Evolutionary conservation across 2,888 invertebrate genomes (phyloP).

Genomic region (Sycophila texana): DNA sequence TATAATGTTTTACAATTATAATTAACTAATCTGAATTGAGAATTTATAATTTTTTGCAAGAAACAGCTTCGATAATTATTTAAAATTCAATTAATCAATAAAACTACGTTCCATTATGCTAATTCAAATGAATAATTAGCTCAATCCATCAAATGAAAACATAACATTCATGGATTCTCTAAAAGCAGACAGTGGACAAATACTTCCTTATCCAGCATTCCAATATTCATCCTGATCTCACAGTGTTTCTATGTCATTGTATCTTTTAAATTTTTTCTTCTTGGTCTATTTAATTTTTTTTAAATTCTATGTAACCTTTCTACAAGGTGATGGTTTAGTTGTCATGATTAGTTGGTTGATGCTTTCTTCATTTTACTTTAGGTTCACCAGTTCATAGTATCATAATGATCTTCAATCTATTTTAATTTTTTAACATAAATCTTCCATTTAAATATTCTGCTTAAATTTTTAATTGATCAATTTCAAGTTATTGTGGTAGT

Average conservation of each 20-base stretch:
- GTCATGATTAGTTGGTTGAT: conserved; percentile 50
- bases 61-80: no score
- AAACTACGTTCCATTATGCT: conserved; percentile 43
- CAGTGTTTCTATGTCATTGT: conserved; percentile 48
- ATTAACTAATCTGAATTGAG: no score
- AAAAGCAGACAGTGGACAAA: conserved; percentile 39
- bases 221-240: conserved; percentile 48
- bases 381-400: conserved; percentile 39
- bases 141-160: conserved; percentile 51
- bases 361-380: conserved; percentile 51
- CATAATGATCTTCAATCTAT: conserved; percentile 12
- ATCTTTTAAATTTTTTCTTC: conserved; percentile 42
- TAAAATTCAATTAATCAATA: background rate
- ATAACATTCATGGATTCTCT: conserved; percentile 14
- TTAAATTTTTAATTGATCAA: background rate
- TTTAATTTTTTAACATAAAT: conserved; percentile 4
- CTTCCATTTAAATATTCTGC: background rate
- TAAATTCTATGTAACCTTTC: conserved; percentile 44
- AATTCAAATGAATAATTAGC: conserved; percentile 46
- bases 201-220: conserved; percentile 49
- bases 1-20: no score
- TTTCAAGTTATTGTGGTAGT: background rate
- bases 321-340: conserved; percentile 57
- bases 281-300: conserved; percentile 42
- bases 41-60: no score